A percentile compares a stretch with the other conserved stretches of the same genome.
Conservation (phyloP, 2,797 vertebrate genomes). For the Phrynocephalus vlangalii region DNA sequence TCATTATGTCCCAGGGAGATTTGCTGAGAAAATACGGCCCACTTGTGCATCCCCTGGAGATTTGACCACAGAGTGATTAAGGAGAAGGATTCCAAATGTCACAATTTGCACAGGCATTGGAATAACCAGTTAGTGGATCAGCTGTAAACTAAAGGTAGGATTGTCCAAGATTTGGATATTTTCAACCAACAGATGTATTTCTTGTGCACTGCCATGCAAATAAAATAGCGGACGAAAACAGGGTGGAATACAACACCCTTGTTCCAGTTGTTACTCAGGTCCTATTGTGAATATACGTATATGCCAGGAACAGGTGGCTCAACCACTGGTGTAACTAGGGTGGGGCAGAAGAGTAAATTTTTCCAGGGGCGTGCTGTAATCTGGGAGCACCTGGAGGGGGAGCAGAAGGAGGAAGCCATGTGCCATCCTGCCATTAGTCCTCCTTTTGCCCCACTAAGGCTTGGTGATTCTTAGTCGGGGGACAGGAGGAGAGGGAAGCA, state of each 20-base stretch:
- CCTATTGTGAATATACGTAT: no score
- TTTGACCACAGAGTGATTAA: neutral
- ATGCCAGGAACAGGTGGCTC: no score
- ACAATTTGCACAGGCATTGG: neutral
- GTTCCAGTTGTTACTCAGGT: neutral
- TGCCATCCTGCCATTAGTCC: no score
- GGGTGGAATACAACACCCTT: neutral
- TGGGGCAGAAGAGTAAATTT: no score
- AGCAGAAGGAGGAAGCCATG: no score
- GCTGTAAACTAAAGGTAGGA: neutral
- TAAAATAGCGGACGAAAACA: neutral
- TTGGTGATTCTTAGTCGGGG: no score
- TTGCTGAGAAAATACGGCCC: neutral
- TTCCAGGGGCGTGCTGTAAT: no score
- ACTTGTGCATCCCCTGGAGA: neutral
- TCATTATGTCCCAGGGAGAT: neutral
- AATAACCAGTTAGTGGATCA: neutral
- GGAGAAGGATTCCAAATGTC: neutral
- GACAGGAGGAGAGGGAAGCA: no score
- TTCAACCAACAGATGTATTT: neutral
- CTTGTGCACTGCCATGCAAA: neutral
- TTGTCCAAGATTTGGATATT: neutral
- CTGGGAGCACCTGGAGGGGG: no score
- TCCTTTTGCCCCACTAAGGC: no score
- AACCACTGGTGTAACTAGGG: no score